Evolutionary conservation across 1,140 invertebrate species (phyloP), one percentile per base, ranked within the genome.

Genomic region (Drosophila truncata): DNA sequence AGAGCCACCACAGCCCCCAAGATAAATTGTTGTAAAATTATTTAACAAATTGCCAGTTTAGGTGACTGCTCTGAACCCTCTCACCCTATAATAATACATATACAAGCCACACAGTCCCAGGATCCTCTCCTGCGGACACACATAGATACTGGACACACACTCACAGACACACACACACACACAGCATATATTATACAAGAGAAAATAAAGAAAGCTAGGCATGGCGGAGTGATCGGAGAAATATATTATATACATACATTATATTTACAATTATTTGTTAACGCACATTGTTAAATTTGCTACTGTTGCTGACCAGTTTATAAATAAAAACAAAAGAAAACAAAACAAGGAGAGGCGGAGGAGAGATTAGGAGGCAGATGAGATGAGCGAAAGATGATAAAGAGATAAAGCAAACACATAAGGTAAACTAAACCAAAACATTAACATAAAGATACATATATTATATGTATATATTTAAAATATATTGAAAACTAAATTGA

Each of bases 211-310:
- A 55, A 72, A 52, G 50, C 42, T 33, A 60, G 61, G 35, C 52
- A 55, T 37, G 54, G 41, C 29, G 57, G 42, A 72, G 33, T 23
- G 50, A 54, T 67, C 47, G 60, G 46, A 73, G 60, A 79, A 54
- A 85, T 86, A 84, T 71, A 80, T 74, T 63, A 80, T 80, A 82
- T 76, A 84, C 78, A 88, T 90, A 88, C 80, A 90, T 91, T 90
- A 92, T 92, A 92, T 92, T 92, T 92, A 92, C 91, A 92, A 92
- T 92, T 92, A 92, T 92, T 92, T 92, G 91, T 92, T 92, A 90
- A 92, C 91, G 91, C 91, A 92, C 91, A 92, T 92, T 92, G 91
- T 92, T 92, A 92, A 92, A 92, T 92, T 92, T 92, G 91, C 91
- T 92, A 92, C 91, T 92, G 91, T 92, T 92, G 91, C 91, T 92